phyloP scores from a whole-genome alignment of 2,113 vertebrate species.

The Neodontobutis hainanensis region DNA sequence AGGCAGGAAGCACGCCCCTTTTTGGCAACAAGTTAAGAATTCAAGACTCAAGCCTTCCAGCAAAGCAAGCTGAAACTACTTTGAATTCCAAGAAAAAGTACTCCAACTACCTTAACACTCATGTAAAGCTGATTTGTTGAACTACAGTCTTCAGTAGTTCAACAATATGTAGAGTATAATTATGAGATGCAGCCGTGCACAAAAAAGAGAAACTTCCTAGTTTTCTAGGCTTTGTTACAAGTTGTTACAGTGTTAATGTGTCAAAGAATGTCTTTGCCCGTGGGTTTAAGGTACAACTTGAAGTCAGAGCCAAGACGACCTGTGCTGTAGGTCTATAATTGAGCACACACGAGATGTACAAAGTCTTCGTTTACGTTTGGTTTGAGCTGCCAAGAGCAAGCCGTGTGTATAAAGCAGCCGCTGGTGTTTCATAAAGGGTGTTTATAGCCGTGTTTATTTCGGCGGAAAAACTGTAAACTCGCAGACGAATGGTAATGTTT shows the following conservation, averaged over 20 bases:
- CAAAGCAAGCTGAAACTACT: not conserved
- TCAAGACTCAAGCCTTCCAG: not conserved
- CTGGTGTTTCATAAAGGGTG: conserved; percentile 38
- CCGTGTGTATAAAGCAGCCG: conserved; percentile 28
- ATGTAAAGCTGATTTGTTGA: not conserved
- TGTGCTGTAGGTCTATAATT: conserved; percentile 31
- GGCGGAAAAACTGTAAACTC: conserved; percentile 42
- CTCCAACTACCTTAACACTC: conserved; percentile 1
- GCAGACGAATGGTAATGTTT: conserved; percentile 32
- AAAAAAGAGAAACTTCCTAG: not conserved
- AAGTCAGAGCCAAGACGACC: conserved; percentile 16
- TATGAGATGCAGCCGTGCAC: too few relatives aligned
- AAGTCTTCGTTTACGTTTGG: conserved; percentile 23
- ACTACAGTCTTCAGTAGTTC: not conserved
- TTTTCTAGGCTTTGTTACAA: conserved; percentile 9
- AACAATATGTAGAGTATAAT: too few relatives aligned
- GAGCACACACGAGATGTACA: conserved; percentile 35
- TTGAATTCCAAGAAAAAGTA: not conserved
- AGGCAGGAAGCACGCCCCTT: not conserved
- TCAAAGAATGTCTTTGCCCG: conserved; percentile 29
- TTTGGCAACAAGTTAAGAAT: not conserved
- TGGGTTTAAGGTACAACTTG: conserved; percentile 9
- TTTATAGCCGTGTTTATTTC: conserved; percentile 48
- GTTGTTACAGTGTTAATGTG: conserved; percentile 8
- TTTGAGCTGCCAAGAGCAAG: conserved; percentile 6